Conservation (phyloP, 2,888 invertebrate species). For the Aphodius sticticus region DNA sequence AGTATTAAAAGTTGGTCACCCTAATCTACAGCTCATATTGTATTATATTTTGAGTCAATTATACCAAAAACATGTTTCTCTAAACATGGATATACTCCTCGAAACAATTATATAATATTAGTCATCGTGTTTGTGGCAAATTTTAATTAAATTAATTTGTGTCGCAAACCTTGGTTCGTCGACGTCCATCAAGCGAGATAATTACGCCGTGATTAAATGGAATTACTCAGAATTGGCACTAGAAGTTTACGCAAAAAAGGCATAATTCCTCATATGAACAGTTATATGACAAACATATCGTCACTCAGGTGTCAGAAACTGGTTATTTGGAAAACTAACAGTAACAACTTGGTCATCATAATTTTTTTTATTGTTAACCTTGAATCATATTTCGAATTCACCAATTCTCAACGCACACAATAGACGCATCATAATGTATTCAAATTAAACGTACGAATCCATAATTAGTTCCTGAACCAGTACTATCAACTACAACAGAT, state of each 20-base stretch:
- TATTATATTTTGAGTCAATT: no score
- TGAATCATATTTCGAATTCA: not conserved
- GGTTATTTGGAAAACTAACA: not conserved
- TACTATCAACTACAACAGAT: not conserved
- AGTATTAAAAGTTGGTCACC: no score
- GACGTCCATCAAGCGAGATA: not conserved
- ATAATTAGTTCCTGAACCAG: not conserved
- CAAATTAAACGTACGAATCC: not conserved
- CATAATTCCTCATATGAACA: not conserved
- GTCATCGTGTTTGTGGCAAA: not conserved
- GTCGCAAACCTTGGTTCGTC: not conserved
- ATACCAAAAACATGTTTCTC: no score
- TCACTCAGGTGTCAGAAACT: no score
- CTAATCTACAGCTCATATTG: no score
- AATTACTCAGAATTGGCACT: not conserved
- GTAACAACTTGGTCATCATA: not conserved
- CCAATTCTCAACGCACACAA: not conserved
- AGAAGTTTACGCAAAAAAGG: not conserved
- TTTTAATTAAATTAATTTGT: not conserved
- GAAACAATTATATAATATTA: not conserved
- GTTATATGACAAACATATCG: not conserved
- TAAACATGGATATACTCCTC: not conserved
- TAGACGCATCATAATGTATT: not conserved
- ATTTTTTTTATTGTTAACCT: not conserved
- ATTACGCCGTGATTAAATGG: not conserved